A percentile compares a stretch with the other conserved stretches of the same genome.
phyloP scores from a whole-genome alignment of 1,140 invertebrate genomes.

The Spodoptera frugiperda region DNA sequence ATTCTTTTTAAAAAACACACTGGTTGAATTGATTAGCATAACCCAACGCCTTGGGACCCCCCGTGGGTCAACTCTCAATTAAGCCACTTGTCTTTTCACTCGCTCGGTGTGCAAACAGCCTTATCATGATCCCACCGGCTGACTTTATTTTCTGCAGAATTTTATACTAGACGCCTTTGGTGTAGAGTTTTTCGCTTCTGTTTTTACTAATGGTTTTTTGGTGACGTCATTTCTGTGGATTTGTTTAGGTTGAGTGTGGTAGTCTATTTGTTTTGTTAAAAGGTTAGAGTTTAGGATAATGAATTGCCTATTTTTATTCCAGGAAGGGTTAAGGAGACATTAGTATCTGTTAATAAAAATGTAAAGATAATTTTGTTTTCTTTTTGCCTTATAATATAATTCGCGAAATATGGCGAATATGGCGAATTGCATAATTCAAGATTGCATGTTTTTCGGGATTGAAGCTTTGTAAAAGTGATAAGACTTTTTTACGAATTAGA shows the following conservation, averaged over 20 bases:
- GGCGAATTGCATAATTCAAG: too few relatives aligned
- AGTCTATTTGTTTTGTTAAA: too few relatives aligned
- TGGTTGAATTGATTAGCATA: constrained; percentile 83
- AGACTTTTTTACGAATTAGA: too few relatives aligned
- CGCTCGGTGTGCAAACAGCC: constrained; percentile 68
- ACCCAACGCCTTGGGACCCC: constrained; percentile 66
- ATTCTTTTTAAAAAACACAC: constrained; percentile 77
- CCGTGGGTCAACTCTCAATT: constrained; percentile 77
- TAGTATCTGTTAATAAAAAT: too few relatives aligned
- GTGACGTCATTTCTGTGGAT: background rate
- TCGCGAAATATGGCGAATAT: too few relatives aligned
- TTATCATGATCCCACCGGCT: constrained; percentile 70
- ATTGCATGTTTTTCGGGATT: too few relatives aligned
- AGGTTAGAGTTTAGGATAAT: too few relatives aligned
- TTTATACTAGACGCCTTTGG: constrained; percentile 55
- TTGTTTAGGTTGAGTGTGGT: background rate
- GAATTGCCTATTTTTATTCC: too few relatives aligned
- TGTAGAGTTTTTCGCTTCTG: constrained; percentile 5
- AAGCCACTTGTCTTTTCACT: constrained; percentile 80
- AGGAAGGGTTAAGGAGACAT: too few relatives aligned
- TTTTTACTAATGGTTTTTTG: constrained; percentile 30
- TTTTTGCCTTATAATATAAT: too few relatives aligned
- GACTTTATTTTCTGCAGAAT: constrained; percentile 74
- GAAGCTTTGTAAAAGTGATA: too few relatives aligned
- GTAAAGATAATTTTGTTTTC: too few relatives aligned